A percentile compares a stretch with the other conserved stretches of the same genome.
phyloP scores from a whole-genome alignment of 2,113 vertebrate species.

The Apus apus region DNA sequence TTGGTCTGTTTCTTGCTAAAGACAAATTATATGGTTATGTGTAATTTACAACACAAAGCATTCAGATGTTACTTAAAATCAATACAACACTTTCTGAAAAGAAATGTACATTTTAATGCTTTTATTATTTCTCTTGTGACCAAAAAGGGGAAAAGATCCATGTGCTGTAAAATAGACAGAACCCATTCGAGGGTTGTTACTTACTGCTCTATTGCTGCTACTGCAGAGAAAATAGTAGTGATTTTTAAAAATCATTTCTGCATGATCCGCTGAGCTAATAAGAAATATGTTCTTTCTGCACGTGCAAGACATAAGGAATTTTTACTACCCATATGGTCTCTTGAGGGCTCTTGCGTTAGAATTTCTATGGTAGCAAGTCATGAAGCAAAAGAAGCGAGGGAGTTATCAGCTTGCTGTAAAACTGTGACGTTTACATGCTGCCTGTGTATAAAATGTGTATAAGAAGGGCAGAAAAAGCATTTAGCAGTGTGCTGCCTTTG shows the following conservation, averaged over 20 bases:
- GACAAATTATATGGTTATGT: conserved; percentile 16
- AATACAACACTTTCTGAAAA: not conserved
- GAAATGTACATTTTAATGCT: not conserved
- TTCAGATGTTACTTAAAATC: conserved; percentile 36
- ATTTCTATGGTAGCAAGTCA: not conserved
- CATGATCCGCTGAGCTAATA: conserved; percentile 12
- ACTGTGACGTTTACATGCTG: not conserved
- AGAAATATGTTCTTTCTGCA: not conserved
- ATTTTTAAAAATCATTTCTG: conserved; percentile 2
- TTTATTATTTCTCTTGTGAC: conserved; percentile 26
- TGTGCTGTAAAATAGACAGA: not conserved
- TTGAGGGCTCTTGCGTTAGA: not conserved
- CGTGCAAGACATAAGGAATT: not conserved
- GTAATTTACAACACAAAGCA: not conserved
- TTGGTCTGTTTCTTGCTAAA: conserved; percentile 20
- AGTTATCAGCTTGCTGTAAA: not conserved
- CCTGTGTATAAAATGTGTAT: not conserved
- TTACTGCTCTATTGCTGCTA: not conserved
- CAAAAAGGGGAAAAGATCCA: not conserved
- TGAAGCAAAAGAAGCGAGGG: not conserved
- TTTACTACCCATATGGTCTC: not conserved
- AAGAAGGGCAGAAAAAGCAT: not conserved
- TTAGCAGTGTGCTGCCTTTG: not conserved
- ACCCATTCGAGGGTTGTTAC: not conserved
- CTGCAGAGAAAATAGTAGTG: conserved; percentile 1